Evolutionary conservation across 37 sponge, comb jelly and placozoan species (phyloP).

Genomic region (Beroe ovata): DNA sequence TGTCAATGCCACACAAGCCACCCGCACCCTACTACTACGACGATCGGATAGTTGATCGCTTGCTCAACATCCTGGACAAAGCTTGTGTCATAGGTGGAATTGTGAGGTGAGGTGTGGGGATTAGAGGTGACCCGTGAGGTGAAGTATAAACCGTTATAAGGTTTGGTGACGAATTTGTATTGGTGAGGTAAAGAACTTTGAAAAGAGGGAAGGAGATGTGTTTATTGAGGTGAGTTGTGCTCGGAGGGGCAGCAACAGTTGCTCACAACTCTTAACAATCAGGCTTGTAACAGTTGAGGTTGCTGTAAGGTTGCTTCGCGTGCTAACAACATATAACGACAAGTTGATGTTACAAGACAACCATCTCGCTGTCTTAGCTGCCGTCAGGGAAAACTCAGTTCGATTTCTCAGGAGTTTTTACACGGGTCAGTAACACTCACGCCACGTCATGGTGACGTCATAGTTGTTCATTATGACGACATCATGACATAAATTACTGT

Average conservation of each 20-base stretch:
- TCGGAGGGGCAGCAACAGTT: too few relatives aligned
- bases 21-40: constrained; percentile 61
- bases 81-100: constrained; percentile 15
- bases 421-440: constrained; percentile 13
- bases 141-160: too few relatives aligned
- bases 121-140: too few relatives aligned
- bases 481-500: too few relatives aligned
- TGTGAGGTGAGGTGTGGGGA: constrained; percentile 28
- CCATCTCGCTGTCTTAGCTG: constrained; percentile 52
- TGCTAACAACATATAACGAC: constrained; percentile 46
- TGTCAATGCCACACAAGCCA: constrained; percentile 50
- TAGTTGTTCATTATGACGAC: too few relatives aligned
- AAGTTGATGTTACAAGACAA: constrained; percentile 19
- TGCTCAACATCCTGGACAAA: constrained; percentile 40
- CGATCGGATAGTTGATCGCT: constrained; percentile 26
- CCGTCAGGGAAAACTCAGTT: constrained; percentile 29
- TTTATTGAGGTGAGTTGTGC: too few relatives aligned
- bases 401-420: constrained; percentile 53
- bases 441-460: not conserved
- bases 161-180: too few relatives aligned
- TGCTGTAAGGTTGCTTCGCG: constrained; percentile 28
- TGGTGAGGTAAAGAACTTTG: too few relatives aligned
- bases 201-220: too few relatives aligned
- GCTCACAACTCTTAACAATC: not conserved
- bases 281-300: constrained; percentile 60